Base-by-base conservation (phyloP, 2,113 vertebrate genomes). In the Ondatra zibethicus region DNA sequence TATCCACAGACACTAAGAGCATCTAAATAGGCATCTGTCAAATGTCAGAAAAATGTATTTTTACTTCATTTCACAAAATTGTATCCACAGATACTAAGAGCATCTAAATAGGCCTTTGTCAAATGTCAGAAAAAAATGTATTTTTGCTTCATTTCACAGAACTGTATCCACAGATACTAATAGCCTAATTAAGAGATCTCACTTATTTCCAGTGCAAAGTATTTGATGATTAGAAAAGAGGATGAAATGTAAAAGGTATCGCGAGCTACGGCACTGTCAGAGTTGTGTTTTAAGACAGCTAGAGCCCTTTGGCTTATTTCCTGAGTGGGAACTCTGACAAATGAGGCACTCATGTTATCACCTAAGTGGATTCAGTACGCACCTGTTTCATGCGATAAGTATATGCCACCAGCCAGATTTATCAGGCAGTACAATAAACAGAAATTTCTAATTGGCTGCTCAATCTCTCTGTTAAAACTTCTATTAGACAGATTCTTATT, bases 31-130 rank as follows among this genome's bases (percentile, higher is more conserved):
- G 10, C 27, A 65, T 81, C 88, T 92, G 90, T 82, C 72, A 88
- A 88, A 86, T 63, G 27, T 96, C 80, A 89, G 27, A 84, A 85
- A 88, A 92, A 84, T 14, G 25, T 4, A 68, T 58, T 87, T 76
- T 76, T 81, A 52, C 25, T 88, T 90, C 31, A 36, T 52, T 52
- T 87, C 89, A 39, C 52, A 27, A 70, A 45, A 50, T 11, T 61
- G 0, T 5, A 42, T 82, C 61, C 7, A 92, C 29, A 85, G 14
- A 87, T 14, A 31, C 66, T 39, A 17, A 92, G 58, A 47, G 52
- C 21, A 66, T 66, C 27, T 66, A 66, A 66, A 66, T 66, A 66
- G 63, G 10, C 27, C 3, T 81, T 88, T 92, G 76, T 88, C 72
- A 88, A 88, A 86, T 63, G 36, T 96, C 72, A 90, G 27, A 19